A percentile compares a stretch with the other conserved stretches of the same genome.
These are phyloP conservation scores for Acromyrmex charruanus DNA, from an alignment of 1,140 invertebrate species.

Conservation along the genomic window DNA sequence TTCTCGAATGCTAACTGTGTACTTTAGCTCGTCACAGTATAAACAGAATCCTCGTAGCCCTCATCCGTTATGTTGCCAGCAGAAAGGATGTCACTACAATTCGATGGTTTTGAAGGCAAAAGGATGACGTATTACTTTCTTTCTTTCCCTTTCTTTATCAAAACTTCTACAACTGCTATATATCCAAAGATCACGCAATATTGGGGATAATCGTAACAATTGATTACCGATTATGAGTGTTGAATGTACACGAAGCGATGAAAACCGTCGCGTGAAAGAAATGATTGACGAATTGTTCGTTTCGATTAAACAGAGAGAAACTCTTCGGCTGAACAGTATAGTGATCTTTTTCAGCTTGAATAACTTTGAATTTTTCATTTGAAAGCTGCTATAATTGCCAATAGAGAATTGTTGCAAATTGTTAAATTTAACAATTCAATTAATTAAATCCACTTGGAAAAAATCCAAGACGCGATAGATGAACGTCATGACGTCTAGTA, in stretches of 20 bases:
- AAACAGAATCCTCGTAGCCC: background rate
- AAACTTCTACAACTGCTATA: background rate
- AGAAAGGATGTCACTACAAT: background rate
- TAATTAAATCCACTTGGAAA: background rate
- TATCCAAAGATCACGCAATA: constrained; percentile 1
- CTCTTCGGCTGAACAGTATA: too few species aligned
- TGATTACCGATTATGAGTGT: constrained; percentile 18
- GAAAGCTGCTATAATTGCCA: background rate
- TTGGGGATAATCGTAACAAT: background rate
- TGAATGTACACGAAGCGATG: background rate
- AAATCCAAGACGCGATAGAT: background rate
- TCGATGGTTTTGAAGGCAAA: background rate
- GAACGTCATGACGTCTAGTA: background rate
- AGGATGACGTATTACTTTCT: background rate
- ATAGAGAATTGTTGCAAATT: background rate
- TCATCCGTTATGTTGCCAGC: constrained; percentile 15
- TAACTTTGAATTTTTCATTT: background rate
- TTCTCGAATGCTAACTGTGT: constrained; percentile 17
- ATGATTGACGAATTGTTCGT: constrained; percentile 23
- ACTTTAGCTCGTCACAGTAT: background rate
- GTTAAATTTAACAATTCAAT: background rate
- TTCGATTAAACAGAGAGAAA: constrained; percentile 2
- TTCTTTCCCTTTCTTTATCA: background rate
- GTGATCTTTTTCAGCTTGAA: background rate
- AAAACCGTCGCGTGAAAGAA: background rate